phyloP scores from a whole-genome alignment of 1,140 invertebrate genomes.

The Eupristina koningsbergeri region DNA sequence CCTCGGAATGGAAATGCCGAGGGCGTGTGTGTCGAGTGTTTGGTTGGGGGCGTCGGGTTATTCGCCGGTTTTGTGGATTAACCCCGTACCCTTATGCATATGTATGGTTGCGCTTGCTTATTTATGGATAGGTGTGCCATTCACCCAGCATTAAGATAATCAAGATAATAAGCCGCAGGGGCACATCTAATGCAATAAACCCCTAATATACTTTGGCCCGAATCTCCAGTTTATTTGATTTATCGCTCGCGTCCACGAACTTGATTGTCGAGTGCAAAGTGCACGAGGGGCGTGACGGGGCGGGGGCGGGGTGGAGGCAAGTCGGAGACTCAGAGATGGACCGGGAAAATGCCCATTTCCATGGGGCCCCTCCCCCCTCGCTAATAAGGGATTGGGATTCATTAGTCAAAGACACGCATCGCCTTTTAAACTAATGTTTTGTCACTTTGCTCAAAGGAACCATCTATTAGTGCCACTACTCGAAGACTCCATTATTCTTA shows the following conservation, averaged over 20 bases:
- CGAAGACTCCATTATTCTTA: background rate
- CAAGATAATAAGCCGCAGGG: slow-evolving; percentile 39
- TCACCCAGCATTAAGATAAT: slow-evolving; percentile 28
- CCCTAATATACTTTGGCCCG: slow-evolving; percentile 15
- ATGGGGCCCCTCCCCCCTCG: background rate
- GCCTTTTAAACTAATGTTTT: background rate
- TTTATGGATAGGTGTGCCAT: slow-evolving; percentile 18
- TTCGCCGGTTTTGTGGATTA: slow-evolving; percentile 30
- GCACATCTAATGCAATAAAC: slow-evolving; percentile 20
- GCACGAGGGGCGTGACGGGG: too few species aligned
- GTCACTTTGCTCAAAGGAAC: background rate
- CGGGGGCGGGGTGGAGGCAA: too few species aligned
- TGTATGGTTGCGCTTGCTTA: slow-evolving; percentile 15
- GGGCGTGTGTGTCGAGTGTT: background rate
- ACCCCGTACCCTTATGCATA: slow-evolving; percentile 32
- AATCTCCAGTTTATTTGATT: slow-evolving; percentile 25
- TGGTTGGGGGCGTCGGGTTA: background rate
- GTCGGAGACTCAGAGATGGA: background rate
- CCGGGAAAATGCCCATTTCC: background rate
- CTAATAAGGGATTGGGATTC: background rate
- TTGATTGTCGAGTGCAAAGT: background rate
- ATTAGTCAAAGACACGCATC: background rate
- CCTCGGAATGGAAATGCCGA: background rate
- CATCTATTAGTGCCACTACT: background rate
- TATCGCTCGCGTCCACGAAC: background rate